A percentile compares a stretch with the other conserved stretches of the same genome.
Evolutionary conservation across 1,140 invertebrate species (phyloP).

Genomic region (Harpegnathos saltator): DNA sequence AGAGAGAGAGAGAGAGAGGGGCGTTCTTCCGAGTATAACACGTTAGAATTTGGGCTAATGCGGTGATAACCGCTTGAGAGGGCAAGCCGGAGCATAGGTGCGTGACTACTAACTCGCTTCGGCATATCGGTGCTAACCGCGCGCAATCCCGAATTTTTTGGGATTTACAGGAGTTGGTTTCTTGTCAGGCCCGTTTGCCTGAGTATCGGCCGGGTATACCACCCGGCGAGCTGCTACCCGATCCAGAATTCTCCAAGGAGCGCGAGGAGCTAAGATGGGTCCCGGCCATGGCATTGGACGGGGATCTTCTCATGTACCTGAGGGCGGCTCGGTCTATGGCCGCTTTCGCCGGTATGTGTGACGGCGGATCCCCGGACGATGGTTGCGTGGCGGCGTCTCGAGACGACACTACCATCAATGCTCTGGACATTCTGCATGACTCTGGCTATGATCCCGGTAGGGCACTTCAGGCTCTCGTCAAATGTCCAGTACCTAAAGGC

Average conservation of each 20-base stretch:
- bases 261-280: slow-evolving; percentile 97
- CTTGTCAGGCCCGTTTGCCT: slow-evolving; percentile 91
- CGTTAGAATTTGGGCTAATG: too few species aligned
- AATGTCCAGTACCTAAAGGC: slow-evolving; percentile 98
- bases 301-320: slow-evolving; percentile 98
- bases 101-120: slow-evolving; percentile 80
- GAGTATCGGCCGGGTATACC: slow-evolving; percentile 92
- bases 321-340: slow-evolving; percentile 97
- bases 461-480: slow-evolving; percentile 97
- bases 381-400: slow-evolving; percentile 97
- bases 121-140: slow-evolving; percentile 84
- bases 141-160: slow-evolving; percentile 84
- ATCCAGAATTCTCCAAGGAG: slow-evolving; percentile 91
- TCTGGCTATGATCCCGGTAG: slow-evolving; percentile 97
- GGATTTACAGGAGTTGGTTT: slow-evolving; percentile 85
- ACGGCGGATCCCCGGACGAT: slow-evolving; percentile 98
- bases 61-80: slow-evolving; percentile 44
- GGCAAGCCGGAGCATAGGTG: slow-evolving; percentile 82
- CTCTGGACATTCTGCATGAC: slow-evolving; percentile 97
- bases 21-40: too few species aligned
- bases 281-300: slow-evolving; percentile 95
- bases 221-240: slow-evolving; percentile 88
- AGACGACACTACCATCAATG: slow-evolving; percentile 99
- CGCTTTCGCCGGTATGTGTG: slow-evolving; percentile 98
- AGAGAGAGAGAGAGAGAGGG: neutral